Evolutionary conservation across 1,140 invertebrate genomes (phyloP).

Genomic region (Monochamus saltuarius): DNA sequence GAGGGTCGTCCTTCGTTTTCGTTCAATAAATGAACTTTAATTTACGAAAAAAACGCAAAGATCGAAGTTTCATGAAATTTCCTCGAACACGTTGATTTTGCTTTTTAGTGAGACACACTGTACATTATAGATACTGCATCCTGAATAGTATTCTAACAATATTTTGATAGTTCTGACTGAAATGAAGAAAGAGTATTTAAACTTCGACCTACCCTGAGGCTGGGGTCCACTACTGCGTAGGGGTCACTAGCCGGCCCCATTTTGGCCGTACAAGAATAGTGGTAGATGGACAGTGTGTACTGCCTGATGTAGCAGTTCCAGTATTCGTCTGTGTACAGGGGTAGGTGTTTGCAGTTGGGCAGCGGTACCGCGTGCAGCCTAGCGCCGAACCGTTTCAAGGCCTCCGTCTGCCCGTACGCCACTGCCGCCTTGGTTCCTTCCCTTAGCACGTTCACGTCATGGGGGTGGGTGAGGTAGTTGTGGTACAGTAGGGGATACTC

Average conservation of each 20-base stretch:
- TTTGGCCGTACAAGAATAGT: slow-evolving; percentile 79
- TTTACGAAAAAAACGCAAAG: no score
- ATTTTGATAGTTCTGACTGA: no score
- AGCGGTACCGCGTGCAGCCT: slow-evolving; percentile 69
- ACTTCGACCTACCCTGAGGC: slow-evolving; percentile 61
- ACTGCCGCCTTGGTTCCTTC: slow-evolving; percentile 84
- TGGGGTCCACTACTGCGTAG: slow-evolving; percentile 79
- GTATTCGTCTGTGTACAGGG: slow-evolving; percentile 76
- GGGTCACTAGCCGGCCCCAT: slow-evolving; percentile 79
- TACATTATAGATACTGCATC: no score
- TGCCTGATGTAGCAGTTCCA: slow-evolving; percentile 79
- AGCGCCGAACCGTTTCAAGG: slow-evolving; percentile 73
- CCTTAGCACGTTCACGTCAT: slow-evolving; percentile 74
- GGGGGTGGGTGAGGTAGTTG: slow-evolving; percentile 82
- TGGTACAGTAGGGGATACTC: slow-evolving; percentile 85
- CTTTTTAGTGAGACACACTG: no score
- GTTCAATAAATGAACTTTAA: no score
- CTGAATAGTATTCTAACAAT: no score
- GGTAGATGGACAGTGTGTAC: slow-evolving; percentile 86
- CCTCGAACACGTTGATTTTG: no score
- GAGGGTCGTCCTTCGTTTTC: no score
- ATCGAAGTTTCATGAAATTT: no score
- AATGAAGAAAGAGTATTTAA: no score
- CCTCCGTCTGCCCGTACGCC: slow-evolving; percentile 72
- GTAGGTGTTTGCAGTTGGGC: slow-evolving; percentile 78